Evolutionary conservation across 2,797 vertebrate genomes (phyloP).

Genomic region (Sebastes melanostomus): DNA sequence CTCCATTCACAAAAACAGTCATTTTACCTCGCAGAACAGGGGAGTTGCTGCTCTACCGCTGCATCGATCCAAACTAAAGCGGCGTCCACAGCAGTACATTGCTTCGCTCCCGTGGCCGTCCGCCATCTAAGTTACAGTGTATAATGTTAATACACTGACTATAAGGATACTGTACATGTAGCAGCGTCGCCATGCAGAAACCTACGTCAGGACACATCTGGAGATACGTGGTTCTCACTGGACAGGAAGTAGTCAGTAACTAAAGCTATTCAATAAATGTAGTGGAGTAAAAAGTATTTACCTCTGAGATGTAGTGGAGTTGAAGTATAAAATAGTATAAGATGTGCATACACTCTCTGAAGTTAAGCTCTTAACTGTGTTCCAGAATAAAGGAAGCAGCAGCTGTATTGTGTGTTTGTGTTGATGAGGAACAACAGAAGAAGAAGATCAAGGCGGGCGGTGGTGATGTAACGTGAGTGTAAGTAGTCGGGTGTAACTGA

Average conservation of each 20-base stretch:
- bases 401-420: not conserved
- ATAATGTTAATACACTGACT: too few species aligned
- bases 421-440: not conserved
- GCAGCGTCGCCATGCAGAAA: too few species aligned
- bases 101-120: too few species aligned
- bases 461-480: conserved; percentile 40
- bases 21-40: too few species aligned
- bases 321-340: not conserved
- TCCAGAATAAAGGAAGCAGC: not conserved
- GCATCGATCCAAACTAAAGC: too few species aligned
- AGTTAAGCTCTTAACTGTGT: not conserved
- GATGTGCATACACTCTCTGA: not conserved
- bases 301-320: not conserved
- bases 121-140: too few species aligned
- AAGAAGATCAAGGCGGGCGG: not conserved
- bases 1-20: too few species aligned
- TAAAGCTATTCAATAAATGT: not conserved
- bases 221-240: not conserved
- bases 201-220: not conserved
- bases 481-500: not conserved
- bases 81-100: too few species aligned
- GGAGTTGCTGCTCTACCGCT: too few species aligned
- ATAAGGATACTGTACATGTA: too few species aligned
- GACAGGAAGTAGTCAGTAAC: not conserved
- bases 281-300: not conserved